These are phyloP conservation scores for Potorous gilbertii DNA, from an alignment of 2,797 vertebrate species.

Conservation along the genomic window DNA sequence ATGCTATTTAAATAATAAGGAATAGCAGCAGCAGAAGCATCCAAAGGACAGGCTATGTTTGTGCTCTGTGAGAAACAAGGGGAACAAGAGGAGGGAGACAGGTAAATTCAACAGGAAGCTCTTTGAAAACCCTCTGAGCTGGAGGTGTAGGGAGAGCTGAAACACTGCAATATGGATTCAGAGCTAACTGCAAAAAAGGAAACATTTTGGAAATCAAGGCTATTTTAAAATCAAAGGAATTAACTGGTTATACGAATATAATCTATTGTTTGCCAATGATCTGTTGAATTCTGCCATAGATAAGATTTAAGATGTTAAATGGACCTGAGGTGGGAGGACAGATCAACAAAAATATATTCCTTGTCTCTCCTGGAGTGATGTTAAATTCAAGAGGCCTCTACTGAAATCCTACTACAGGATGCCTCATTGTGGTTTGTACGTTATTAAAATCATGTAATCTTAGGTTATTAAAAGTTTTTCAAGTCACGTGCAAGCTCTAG, in stretches of 20 bases:
- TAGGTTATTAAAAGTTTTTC: background rate
- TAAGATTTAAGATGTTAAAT: background rate
- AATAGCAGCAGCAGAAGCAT: slow-evolving; percentile 42
- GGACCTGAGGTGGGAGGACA: background rate
- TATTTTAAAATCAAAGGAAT: slow-evolving; percentile 61
- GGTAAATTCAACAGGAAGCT: slow-evolving; percentile 21
- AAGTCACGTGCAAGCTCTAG: background rate
- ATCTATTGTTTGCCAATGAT: slow-evolving; percentile 20
- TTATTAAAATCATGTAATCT: background rate
- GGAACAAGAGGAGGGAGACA: background rate
- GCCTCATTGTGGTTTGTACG: background rate
- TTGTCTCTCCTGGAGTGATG: background rate
- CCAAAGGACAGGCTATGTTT: slow-evolving; percentile 21
- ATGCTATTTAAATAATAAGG: slow-evolving; percentile 47
- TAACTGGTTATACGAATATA: slow-evolving; percentile 40
- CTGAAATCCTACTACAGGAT: background rate
- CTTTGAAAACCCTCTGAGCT: slow-evolving; percentile 35
- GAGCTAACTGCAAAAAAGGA: slow-evolving; percentile 25
- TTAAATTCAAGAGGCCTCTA: background rate
- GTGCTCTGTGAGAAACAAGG: background rate
- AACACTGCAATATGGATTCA: slow-evolving; percentile 13
- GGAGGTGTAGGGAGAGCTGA: background rate
- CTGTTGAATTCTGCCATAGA: slow-evolving; percentile 33
- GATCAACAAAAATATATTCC: background rate
- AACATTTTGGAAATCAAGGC: background rate